Conservation (phyloP, 2,888 invertebrate species). For the Xylophagus ater region DNA sequence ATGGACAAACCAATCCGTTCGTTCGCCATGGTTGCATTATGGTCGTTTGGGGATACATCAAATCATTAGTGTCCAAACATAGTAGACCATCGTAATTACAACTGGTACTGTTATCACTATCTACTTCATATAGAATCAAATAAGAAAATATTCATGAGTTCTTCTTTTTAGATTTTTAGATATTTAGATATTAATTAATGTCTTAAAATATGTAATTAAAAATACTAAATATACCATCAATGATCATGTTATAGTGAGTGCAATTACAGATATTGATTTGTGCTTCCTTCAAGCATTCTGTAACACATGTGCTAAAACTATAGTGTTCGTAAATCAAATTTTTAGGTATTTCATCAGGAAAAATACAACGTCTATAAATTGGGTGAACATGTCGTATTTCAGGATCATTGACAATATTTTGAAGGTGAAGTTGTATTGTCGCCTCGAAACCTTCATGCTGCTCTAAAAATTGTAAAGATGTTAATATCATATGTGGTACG, state of each 20-base stretch:
- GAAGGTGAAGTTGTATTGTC: slow-evolving; percentile 29
- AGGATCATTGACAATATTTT: slow-evolving; percentile 54
- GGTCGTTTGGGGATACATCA: slow-evolving; percentile 34
- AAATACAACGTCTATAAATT: slow-evolving; percentile 56
- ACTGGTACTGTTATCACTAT: slow-evolving; percentile 15
- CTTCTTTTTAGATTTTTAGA: neutral
- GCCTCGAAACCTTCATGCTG: slow-evolving; percentile 14
- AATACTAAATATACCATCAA: slow-evolving; percentile 38
- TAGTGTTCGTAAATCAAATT: slow-evolving; percentile 50
- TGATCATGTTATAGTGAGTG: slow-evolving; percentile 53
- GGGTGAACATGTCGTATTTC: slow-evolving; percentile 47
- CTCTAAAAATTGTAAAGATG: slow-evolving; percentile 13
- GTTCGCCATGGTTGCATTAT: slow-evolving; percentile 50
- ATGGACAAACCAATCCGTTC: slow-evolving; percentile 48
- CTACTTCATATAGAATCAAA: slow-evolving; percentile 14
- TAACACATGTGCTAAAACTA: slow-evolving; percentile 60
- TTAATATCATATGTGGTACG: slow-evolving; percentile 26
- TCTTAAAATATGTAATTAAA: too few species aligned
- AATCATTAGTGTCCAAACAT: slow-evolving; percentile 48
- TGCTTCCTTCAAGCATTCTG: slow-evolving; percentile 52
- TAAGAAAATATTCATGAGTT: neutral
- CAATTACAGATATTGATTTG: slow-evolving; percentile 53
- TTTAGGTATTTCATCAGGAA: slow-evolving; percentile 48
- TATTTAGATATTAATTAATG: too few species aligned
- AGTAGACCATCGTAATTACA: slow-evolving; percentile 52